Conservation (phyloP, 2,797 vertebrate species). For the Enteromius viviparus region DNA sequence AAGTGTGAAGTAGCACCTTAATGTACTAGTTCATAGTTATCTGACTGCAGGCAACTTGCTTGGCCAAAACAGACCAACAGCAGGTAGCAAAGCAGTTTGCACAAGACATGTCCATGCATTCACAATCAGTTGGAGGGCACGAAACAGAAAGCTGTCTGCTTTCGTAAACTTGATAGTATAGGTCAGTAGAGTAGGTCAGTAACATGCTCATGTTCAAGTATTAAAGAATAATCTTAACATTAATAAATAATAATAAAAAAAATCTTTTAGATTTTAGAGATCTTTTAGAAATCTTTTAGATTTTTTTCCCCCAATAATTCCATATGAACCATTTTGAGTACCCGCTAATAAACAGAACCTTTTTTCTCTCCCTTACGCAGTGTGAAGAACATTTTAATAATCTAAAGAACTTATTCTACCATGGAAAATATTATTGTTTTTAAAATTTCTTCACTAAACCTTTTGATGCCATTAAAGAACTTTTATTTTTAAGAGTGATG, state of each 20-base stretch:
- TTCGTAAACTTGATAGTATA: neutral
- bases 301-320: neutral
- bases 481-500: neutral
- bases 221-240: neutral
- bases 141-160: neutral
- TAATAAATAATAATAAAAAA: neutral
- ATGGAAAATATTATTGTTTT: too few species aligned
- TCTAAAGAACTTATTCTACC: too few species aligned
- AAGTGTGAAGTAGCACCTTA: slow-evolving; percentile 6
- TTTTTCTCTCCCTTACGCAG: neutral
- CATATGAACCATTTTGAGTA: neutral
- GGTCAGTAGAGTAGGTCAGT: neutral
- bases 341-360: neutral
- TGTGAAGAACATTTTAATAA: too few species aligned
- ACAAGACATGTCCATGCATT: neutral
- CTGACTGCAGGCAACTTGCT: neutral
- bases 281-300: too few species aligned
- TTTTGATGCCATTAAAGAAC: too few species aligned
- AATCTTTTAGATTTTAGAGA: neutral
- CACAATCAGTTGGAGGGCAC: neutral
- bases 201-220: neutral
- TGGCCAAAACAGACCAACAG: slow-evolving; percentile 10
- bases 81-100: neutral
- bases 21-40: slow-evolving; percentile 1
- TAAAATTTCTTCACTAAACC: too few species aligned